Evolutionary conservation across 1,140 invertebrate genomes (phyloP), one percentile per base, ranked within the genome.

Genomic region (Psix sp.): DNA sequence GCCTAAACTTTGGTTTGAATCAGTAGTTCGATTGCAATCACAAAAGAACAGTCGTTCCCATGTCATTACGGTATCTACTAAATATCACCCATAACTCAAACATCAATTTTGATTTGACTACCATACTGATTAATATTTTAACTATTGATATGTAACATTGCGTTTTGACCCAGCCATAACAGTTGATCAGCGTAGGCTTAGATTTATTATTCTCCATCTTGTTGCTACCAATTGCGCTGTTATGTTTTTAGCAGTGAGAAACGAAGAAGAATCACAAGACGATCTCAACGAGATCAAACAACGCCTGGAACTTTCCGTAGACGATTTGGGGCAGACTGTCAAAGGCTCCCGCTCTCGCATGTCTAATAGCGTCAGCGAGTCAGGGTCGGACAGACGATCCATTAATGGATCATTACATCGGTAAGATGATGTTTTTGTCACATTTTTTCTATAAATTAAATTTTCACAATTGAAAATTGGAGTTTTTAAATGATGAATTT

Each of bases 261-360:
- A 81, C 39, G 83, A 86, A 49, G 82, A 84, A 9, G 84, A 77
- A 54, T 82, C 79, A 3, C 80, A 83, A 46, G 80, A 79, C 89
- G 93, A 94, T 84, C 85, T 94, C 33, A 89, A 92, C 60, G 92
- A 92, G 81, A 90, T 95, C 24, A 94, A 94, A 82, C 90, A 92
- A 56, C 91, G 93, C 60, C 84, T 95, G 11, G 92, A 92, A 75
- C 90, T 84, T 35, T 92, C 91, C 51, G 86, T 92, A 1, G 91
- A 92, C 17, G 93, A 93, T 79, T 87, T 94, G 48, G 87, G 90
- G 43, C 89, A 90, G 68, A 91, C 91, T 80, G 86, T 94, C 33
- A 89, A 90, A 65, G 87, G 90, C 56, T 90, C 88, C 39, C 86
- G 86, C 51, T 85, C 86, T n/a, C 83, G 85, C 74, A 77, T 89